Base-by-base conservation (phyloP, 2,888 invertebrate genomes). In the Oxystoma pomonae region DNA sequence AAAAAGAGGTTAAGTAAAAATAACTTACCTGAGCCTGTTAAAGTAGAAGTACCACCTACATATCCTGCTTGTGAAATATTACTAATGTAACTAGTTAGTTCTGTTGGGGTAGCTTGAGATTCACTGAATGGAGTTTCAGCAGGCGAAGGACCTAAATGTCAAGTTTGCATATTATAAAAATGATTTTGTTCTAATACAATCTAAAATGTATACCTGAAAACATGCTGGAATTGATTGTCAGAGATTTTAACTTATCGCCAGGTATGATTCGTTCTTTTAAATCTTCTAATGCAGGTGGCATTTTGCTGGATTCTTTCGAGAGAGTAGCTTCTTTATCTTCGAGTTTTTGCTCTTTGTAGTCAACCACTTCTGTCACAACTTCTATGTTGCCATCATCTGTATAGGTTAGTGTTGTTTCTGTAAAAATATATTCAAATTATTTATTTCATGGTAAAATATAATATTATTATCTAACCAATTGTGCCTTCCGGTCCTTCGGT, bases 401-500 rank as follows among this genome's bases (percentile, higher is more conserved):
- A 61, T 78, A 73, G 16, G 72, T 72, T 66, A 81, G 62, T 7
- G 73, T 74, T 5, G 80, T 80, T 68, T 78, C 78, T 63, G 51
- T 16, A 57, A 51, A 58, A 20, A 17, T 21, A 57, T 12, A 55
- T 58, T 53, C 50, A 50, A 9, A 1, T 50, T 12, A 9, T 12
- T 50, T 50, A 50, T 12, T 50, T n/a, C n/a, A n/a, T n/a, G n/a
- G n/a, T n/a, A n/a, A n/a, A n/a, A 16, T 9, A 55, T 7, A 9
- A 17, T 55, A 16, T n/a, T n/a, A n/a, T n/a, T 3, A 18, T 19
- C 0, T 17, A 50, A 66, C 66, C 67, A 17, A 81, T 76, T 2
- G 73, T 59, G 55, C 80, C 80, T n/a, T 69, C 72, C 0, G 78
- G 78, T 20, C 79, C 79, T 72, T 79, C 77, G 0, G 80, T 80